Percentiles rank a stretch among this genome's conserved stretches.
Conservation (phyloP, 2,113 vertebrate species). For the Amblyornis subalaris region DNA sequence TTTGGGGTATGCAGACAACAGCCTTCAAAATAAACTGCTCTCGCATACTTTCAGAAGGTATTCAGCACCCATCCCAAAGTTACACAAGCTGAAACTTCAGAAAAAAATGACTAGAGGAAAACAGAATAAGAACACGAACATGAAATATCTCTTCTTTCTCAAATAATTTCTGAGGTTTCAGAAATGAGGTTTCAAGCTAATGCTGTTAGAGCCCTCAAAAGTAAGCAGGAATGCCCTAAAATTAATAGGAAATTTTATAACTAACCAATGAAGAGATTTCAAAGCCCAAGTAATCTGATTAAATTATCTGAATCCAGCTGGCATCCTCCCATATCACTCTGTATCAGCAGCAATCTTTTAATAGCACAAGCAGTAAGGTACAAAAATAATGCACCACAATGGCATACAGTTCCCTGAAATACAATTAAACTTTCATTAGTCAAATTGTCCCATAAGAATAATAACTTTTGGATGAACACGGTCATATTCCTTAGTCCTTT, state of each 20-base stretch:
- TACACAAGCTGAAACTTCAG: not conserved
- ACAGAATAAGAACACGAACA: not conserved
- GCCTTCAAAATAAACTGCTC: not conserved
- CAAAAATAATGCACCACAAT: not conserved
- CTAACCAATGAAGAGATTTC: not conserved
- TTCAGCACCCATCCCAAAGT: not conserved
- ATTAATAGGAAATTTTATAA: conserved; percentile 30
- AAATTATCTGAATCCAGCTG: conserved; percentile 22
- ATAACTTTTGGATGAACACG: not conserved
- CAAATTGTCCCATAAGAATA: not conserved
- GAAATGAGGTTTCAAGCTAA: not conserved
- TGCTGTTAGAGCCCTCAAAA: not conserved
- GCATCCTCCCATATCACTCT: not conserved
- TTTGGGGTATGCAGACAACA: not conserved
- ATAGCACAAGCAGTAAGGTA: not conserved
- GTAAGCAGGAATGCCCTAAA: not conserved
- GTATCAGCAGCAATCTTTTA: conserved; percentile 31
- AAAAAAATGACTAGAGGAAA: not conserved
- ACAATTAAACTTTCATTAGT: not conserved
- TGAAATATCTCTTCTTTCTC: not conserved
- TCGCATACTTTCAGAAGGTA: not conserved
- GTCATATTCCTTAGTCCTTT: not conserved
- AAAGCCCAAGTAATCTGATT: conserved; percentile 29
- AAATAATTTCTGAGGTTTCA: not conserved
- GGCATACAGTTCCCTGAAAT: not conserved